Evolutionary conservation across 2,888 invertebrate genomes (phyloP).

Genomic region (Crossocerus cetratus): DNA sequence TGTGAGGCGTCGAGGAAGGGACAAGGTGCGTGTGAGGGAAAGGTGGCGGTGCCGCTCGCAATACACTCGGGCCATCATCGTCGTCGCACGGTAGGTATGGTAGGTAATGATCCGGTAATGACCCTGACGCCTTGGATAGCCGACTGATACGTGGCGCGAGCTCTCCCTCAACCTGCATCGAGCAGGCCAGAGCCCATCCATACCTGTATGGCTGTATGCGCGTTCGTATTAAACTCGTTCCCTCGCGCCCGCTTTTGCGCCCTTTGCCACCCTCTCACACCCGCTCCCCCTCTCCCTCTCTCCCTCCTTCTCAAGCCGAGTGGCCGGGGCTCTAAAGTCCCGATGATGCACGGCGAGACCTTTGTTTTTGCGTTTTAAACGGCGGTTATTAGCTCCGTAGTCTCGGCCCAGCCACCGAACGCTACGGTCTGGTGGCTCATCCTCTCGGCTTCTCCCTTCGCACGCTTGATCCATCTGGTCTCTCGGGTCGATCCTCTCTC

Average conservation of each 20-base stretch:
- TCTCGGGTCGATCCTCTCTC: too few species aligned
- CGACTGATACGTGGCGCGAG: conserved; percentile 46
- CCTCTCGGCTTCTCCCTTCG: conserved; percentile 31
- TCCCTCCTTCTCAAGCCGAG: conserved; percentile 14
- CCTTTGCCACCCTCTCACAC: not conserved
- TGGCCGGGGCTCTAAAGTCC: conserved; percentile 26
- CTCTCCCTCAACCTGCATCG: conserved; percentile 27
- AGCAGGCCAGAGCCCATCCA: too few species aligned
- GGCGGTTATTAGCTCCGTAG: conserved; percentile 71
- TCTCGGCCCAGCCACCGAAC: conserved; percentile 50
- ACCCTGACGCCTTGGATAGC: conserved; percentile 73
- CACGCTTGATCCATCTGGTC: conserved; percentile 5
- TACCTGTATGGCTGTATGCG: too few species aligned
- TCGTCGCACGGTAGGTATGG: conserved; percentile 73
- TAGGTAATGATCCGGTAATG: conserved; percentile 77
- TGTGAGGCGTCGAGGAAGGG: conserved; percentile 9
- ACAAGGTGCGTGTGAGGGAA: not conserved
- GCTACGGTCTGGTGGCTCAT: conserved; percentile 30
- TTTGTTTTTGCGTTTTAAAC: conserved; percentile 74
- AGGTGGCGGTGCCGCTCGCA: conserved; percentile 25
- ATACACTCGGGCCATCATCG: conserved; percentile 52
- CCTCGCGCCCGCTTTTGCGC: conserved; percentile 4
- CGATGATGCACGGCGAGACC: conserved; percentile 47
- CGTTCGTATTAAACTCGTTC: not conserved
- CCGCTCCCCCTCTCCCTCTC: conserved; percentile 31